Evolutionary conservation across 64 coral and sea anemone species (phyloP), one percentile per base, ranked within the genome.

Genomic region (Pocillopora verrucosa): DNA sequence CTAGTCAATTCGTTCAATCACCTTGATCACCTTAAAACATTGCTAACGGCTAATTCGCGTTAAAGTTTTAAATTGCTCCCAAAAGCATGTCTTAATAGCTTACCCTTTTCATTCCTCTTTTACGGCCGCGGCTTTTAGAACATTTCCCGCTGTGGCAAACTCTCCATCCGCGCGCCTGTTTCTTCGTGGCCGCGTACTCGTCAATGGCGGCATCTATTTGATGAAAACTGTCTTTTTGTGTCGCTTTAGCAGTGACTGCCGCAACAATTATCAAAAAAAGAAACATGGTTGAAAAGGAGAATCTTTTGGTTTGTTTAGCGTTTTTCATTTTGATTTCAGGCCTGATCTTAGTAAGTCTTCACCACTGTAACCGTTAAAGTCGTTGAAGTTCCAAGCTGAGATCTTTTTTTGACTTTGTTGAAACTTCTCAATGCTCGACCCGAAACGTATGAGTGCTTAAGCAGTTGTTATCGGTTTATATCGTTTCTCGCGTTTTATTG

Each of bases 81-180:
- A 7, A 51, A 51, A 51, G 41, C 41, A 51, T 51, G 41, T 51
- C 41, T 51, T 51, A 51, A 51, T 51, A 10, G 5, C 82, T 84
- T 72, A 84, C 82, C 82, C 13, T 65, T 15, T 84, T 13, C 38
- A 84, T 69, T 24, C 82, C 63, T 65, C 36, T 67, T 38, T 56
- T 57, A 12, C 80, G 30, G 15, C 20, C 11, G 36, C 61, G 19
- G 16, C 61, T 34, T 6, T 65, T 84, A 0, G 17, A n/a, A n/a
- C 82, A 84, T 38, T 51, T 72, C 56, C 82, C 82, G 25, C 17
- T 17, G n/a, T 56, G 17, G 12, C 82, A 84, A 10, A 57, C 12
- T 13, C 11, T 13, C 38, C 63, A 67, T 16, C 19, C 19, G 45
- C 51, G 75, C 16, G 36, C 35, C 11, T 10, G 34, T 30, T 13